These are phyloP conservation scores for Colostygia pectinataria DNA, from an alignment of 2,888 invertebrate genomes.

Conservation along the genomic window DNA sequence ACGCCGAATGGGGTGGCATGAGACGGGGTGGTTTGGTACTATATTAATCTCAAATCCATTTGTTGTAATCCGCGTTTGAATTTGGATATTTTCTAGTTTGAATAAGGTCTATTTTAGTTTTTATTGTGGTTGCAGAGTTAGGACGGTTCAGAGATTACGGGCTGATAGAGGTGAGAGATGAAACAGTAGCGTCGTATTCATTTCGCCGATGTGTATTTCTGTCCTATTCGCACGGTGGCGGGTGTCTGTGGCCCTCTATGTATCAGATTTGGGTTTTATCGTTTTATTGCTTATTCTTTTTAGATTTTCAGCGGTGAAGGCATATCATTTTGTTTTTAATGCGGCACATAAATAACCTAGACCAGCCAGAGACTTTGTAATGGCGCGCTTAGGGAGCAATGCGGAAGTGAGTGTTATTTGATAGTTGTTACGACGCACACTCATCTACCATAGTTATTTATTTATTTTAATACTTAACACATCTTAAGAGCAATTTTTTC, in stretches of 20 bases:
- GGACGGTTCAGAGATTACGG: slow-evolving; percentile 78
- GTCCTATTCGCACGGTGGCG: slow-evolving; percentile 74
- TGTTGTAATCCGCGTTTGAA: slow-evolving; percentile 77
- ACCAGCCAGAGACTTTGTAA: slow-evolving; percentile 74
- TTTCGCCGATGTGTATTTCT: slow-evolving; percentile 73
- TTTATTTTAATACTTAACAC: too few species aligned
- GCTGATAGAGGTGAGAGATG: slow-evolving; percentile 82
- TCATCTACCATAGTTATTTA: too few species aligned
- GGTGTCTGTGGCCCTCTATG: slow-evolving; percentile 78
- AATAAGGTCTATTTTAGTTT: slow-evolving; percentile 68
- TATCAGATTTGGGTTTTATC: slow-evolving; percentile 84
- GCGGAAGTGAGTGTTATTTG: slow-evolving; percentile 69
- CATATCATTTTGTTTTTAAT: slow-evolving; percentile 83
- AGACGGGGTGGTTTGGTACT: slow-evolving; percentile 80
- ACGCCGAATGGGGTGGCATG: slow-evolving; percentile 79
- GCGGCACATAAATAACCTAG: slow-evolving; percentile 76
- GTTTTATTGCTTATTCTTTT: slow-evolving; percentile 84
- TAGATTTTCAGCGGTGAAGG: slow-evolving; percentile 82
- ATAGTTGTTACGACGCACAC: slow-evolving; percentile 36
- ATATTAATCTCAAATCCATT: slow-evolving; percentile 83
- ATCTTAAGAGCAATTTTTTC: too few species aligned
- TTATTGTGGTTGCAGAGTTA: slow-evolving; percentile 66
- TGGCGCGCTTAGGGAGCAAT: slow-evolving; percentile 72
- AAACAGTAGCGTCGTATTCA: slow-evolving; percentile 82
- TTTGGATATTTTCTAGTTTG: slow-evolving; percentile 54